Conservation (phyloP, 2,113 vertebrate species). For the Colaptes auratus region DNA sequence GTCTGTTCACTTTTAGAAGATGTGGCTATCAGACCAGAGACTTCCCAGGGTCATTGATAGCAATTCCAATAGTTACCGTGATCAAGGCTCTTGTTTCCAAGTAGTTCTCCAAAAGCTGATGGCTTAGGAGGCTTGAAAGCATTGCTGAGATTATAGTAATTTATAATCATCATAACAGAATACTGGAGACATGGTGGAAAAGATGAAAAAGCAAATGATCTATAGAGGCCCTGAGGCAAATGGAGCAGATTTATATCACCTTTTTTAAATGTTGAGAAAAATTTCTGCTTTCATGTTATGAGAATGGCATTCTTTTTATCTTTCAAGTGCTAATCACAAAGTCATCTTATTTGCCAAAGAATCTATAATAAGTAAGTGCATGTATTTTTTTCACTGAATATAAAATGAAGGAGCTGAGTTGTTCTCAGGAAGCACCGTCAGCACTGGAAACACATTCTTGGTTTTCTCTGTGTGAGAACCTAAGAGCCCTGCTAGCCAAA, state of each 20-base stretch:
- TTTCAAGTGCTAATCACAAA: not conserved
- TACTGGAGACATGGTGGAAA: not conserved
- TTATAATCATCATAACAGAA: not conserved
- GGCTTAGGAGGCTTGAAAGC: not conserved
- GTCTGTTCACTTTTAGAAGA: not conserved
- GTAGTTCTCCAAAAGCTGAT: not conserved
- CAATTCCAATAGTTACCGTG: not conserved
- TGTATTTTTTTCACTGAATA: not conserved
- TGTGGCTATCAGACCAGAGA: not conserved
- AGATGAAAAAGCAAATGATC: not conserved
- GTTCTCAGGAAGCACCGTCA: not conserved
- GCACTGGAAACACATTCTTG: not conserved
- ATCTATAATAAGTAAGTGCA: not conserved
- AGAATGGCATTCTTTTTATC: not conserved
- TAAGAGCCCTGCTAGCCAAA: not conserved
- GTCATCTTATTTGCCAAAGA: not conserved
- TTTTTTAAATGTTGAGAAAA: not conserved
- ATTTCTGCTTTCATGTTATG: not conserved
- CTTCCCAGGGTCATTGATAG: not conserved
- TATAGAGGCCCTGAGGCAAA: not conserved
- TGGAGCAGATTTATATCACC: not conserved
- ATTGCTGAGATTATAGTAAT: not conserved
- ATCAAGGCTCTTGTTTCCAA: not conserved
- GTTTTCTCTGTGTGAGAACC: not conserved
- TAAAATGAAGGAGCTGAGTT: not conserved